Evolutionary conservation across 2,888 invertebrate species (phyloP).

Genomic region (Drosophila histrio): DNA sequence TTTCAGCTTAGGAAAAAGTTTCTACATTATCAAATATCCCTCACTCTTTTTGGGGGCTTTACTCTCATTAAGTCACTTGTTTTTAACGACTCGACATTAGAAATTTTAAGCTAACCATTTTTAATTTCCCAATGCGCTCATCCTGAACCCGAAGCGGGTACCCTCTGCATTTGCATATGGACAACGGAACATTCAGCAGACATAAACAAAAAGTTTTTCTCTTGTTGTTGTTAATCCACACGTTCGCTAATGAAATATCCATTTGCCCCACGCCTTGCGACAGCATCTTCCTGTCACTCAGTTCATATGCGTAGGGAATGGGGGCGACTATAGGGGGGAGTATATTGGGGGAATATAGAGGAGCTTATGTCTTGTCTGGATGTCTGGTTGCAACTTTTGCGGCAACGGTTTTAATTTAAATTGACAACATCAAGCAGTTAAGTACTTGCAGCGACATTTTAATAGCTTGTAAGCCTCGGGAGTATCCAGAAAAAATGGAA

Average conservation of each 20-base stretch:
- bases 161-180: constrained; percentile 59
- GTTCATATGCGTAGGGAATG: constrained; percentile 15
- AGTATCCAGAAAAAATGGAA: constrained; percentile 52
- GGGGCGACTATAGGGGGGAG: no score
- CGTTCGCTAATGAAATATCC: constrained; percentile 66
- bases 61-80: constrained; percentile 19
- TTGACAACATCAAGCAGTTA: constrained; percentile 81
- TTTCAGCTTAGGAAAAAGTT: neutral
- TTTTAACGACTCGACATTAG: constrained; percentile 37
- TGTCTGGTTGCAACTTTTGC: constrained; percentile 66
- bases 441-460: constrained; percentile 81
- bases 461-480: constrained; percentile 80
- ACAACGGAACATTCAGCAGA: constrained; percentile 44
- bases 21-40: neutral
- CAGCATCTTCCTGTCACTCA: constrained; percentile 23
- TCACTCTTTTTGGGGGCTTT: neutral
- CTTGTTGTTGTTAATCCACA: constrained; percentile 62
- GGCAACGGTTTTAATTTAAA: constrained; percentile 80
- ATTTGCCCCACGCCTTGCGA: constrained; percentile 50
- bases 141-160: constrained; percentile 15
- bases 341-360: constrained; percentile 15
- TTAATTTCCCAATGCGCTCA: constrained; percentile 71
- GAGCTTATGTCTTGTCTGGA: constrained; percentile 45
- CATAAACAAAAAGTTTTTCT: constrained; percentile 63
- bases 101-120: constrained; percentile 37